Evolutionary conservation across 2,888 invertebrate species (phyloP), one percentile per base, ranked within the genome.

Genomic region (Aelia acuminata): DNA sequence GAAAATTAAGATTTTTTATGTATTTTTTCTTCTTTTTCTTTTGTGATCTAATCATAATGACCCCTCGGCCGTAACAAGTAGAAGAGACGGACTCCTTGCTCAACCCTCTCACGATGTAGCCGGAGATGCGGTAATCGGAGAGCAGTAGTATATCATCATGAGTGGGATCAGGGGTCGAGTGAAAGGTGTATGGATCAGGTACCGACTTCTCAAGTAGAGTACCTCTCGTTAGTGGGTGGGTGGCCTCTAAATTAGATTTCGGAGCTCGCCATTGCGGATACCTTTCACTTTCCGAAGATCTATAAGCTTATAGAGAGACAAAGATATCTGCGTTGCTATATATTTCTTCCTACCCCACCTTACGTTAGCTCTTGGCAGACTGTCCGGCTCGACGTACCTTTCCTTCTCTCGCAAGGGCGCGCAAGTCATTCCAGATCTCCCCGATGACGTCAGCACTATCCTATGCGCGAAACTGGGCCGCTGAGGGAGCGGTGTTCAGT

Each of bases 401-500:
- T 35, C 18, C 35, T 11, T 26, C 5, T 13, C 26, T 11, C 26
- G 57, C 63, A 70, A 70, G 26, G 57, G 1, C 57, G 26, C 57
- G 26, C 57, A 26, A 57, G 57, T 15, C 57, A 26, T 57, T 57
- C 26, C 26, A 57, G 63, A 70, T 70, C 5, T 26, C 57, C 57
- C 57, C 13, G 1, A 15, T 70, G 63, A 70, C 63, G 63, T 70
- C 31, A 70, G 7, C 2, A 35, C 18, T 35, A 70, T 57, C 57
- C 26, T 26, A 57, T 35, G 35, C 63, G 63, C 63, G 63, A 70
- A 70, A 70, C 63, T 70, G 63, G 63, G 63, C 18, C 63, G 63
- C 35, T 0, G 35, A 5, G 63, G 63, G 63, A 70, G 63, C 63
- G 63, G 63, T 70, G 31, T 10, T 70, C 4, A 15, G 35, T 70